Evolutionary conservation across 2,113 vertebrate species (phyloP).

Genomic region (Orientallactaga bullata): DNA sequence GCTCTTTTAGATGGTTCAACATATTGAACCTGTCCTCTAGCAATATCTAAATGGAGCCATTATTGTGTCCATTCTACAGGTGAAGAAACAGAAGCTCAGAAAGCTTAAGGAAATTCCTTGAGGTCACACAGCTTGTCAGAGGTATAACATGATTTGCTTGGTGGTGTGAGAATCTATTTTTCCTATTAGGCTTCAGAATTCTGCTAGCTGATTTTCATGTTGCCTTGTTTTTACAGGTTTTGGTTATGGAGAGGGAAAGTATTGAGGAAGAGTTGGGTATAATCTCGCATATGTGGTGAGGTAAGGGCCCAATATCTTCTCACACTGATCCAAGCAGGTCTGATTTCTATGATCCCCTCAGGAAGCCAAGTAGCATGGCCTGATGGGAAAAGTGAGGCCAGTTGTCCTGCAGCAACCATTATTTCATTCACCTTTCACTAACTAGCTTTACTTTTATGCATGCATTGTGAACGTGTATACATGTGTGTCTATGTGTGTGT

Average conservation of each 20-base stretch:
- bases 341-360: not conserved
- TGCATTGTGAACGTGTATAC: not conserved
- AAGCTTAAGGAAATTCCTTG: not conserved
- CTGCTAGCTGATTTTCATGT: not conserved
- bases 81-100: not conserved
- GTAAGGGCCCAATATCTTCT: not conserved
- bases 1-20: not conserved
- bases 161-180: not conserved
- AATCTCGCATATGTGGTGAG: not conserved
- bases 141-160: not conserved
- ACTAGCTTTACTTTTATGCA: not conserved
- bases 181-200: not conserved
- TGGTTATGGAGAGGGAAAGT: not conserved
- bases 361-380: not conserved
- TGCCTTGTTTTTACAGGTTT: not conserved
- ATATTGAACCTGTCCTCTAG: not conserved
- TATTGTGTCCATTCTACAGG: not conserved
- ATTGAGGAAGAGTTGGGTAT: not conserved
- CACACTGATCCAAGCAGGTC: not conserved
- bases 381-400: not conserved
- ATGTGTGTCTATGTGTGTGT: no score
- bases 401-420: not conserved
- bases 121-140: not conserved
- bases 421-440: not conserved
- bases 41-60: not conserved